A percentile compares a stretch with the other conserved stretches of the same genome.
Evolutionary conservation across 2,888 invertebrate genomes (phyloP).

Genomic region (Volucella inanis): DNA sequence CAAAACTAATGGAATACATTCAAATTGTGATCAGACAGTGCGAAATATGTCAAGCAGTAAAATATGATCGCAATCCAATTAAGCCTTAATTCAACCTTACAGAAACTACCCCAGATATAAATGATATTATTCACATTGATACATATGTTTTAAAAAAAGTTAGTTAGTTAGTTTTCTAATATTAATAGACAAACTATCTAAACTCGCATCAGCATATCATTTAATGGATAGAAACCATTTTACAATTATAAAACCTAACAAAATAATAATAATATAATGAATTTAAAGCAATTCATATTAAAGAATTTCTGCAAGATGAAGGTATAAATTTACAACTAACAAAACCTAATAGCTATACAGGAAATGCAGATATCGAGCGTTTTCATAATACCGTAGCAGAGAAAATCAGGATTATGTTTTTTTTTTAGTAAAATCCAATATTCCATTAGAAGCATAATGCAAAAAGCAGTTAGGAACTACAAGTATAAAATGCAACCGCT

Average conservation of each 20-base stretch:
- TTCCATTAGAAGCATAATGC: neutral
- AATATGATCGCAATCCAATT: no score
- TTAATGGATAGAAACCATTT: slow-evolving; percentile 23
- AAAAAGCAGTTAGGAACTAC: neutral
- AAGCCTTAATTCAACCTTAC: no score
- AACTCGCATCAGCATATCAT: slow-evolving; percentile 22
- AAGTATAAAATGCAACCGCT: neutral
- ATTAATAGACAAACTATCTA: neutral
- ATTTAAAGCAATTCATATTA: slow-evolving; percentile 12
- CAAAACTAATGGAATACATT: no score
- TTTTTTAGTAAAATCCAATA: neutral
- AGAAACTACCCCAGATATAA: no score
- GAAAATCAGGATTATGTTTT: slow-evolving; percentile 3
- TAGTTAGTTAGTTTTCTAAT: accelerated
- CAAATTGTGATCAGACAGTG: no score
- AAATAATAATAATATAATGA: slow-evolving; percentile 16
- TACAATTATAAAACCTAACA: slow-evolving; percentile 12
- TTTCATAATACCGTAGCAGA: slow-evolving; percentile 5
- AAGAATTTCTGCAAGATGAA: slow-evolving; percentile 1
- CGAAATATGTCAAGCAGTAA: no score
- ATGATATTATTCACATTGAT: no score
- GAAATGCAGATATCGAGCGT: neutral
- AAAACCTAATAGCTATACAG: neutral
- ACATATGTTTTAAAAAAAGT: no score
- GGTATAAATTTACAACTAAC: neutral